Percentiles rank a stretch among this genome's conserved stretches.
These are phyloP conservation scores for Cranoglanis bouderius DNA, from an alignment of 2,113 vertebrate genomes.

Conservation along the genomic window DNA sequence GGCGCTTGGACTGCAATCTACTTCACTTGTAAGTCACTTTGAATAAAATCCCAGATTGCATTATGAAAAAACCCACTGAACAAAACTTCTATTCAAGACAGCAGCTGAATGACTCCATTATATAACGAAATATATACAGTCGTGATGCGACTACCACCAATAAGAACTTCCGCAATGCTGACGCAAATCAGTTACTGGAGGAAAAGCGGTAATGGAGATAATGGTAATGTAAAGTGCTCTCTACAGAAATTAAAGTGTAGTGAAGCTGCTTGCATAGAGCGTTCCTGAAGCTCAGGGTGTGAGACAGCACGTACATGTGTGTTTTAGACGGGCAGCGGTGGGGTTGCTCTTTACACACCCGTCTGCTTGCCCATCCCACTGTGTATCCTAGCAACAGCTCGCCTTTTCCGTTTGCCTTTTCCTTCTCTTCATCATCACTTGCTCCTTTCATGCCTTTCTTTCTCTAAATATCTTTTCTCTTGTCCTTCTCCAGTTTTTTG, in stretches of 20 bases:
- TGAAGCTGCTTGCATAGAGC: background rate
- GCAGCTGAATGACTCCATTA: background rate
- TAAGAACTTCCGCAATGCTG: background rate
- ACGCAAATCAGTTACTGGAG: background rate
- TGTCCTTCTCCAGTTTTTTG: background rate
- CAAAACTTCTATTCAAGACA: background rate
- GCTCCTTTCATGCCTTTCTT: background rate
- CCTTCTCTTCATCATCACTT: background rate
- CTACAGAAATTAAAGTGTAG: background rate
- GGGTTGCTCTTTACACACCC: constrained; percentile 30
- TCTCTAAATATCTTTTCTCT: background rate
- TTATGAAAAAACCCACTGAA: background rate
- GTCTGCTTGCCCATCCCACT: constrained; percentile 40
- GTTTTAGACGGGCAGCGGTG: background rate
- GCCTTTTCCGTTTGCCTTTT: constrained; percentile 39
- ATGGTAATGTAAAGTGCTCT: background rate
- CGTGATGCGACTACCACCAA: background rate
- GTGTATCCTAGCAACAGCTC: constrained; percentile 62
- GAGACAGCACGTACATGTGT: background rate
- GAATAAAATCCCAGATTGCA: background rate
- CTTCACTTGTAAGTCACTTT: background rate
- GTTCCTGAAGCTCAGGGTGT: background rate
- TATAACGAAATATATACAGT: background rate
- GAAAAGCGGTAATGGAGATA: background rate
- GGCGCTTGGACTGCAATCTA: background rate